A percentile compares a stretch with the other conserved stretches of the same genome.
Evolutionary conservation across 1,140 invertebrate species (phyloP).

Genomic region (Hylaeus anthracinus): DNA sequence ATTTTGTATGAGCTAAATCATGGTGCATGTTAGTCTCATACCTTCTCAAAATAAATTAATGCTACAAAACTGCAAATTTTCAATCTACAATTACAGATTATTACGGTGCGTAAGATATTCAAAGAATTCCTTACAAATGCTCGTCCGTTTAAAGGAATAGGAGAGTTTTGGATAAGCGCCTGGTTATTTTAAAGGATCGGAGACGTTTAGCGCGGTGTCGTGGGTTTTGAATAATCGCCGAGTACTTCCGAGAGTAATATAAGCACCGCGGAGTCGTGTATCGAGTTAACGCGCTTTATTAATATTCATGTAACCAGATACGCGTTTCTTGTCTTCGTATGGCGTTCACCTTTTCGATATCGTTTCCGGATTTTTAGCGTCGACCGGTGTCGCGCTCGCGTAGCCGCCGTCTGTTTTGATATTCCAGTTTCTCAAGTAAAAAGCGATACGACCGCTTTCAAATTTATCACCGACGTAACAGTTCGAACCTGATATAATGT

Average conservation of each 20-base stretch:
- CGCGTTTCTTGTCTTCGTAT: constrained; percentile 38
- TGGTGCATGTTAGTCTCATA: no score
- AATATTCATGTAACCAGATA: constrained; percentile 47
- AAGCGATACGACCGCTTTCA: not conserved
- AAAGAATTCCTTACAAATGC: not conserved
- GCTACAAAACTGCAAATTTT: no score
- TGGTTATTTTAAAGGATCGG: not conserved
- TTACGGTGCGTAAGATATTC: no score
- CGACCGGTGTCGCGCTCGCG: not conserved
- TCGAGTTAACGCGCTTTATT: constrained; percentile 42
- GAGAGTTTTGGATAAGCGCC: not conserved
- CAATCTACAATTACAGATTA: no score
- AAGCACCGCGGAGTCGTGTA: constrained; percentile 19
- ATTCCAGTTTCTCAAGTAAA: constrained; percentile 1
- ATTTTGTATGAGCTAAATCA: no score
- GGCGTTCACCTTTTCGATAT: constrained; percentile 46
- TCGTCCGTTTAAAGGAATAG: not conserved
- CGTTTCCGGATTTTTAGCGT: constrained; percentile 36
- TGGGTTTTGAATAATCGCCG: constrained; percentile 36
- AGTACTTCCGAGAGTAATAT: constrained; percentile 36
- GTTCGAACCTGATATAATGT: not conserved
- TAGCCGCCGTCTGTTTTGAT: not conserved
- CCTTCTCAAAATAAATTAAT: no score
- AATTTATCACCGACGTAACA: not conserved
- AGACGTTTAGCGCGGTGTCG: constrained; percentile 9